Evolutionary conservation across 2,888 invertebrate species (phyloP).

Genomic region (Andrena bicolor): DNA sequence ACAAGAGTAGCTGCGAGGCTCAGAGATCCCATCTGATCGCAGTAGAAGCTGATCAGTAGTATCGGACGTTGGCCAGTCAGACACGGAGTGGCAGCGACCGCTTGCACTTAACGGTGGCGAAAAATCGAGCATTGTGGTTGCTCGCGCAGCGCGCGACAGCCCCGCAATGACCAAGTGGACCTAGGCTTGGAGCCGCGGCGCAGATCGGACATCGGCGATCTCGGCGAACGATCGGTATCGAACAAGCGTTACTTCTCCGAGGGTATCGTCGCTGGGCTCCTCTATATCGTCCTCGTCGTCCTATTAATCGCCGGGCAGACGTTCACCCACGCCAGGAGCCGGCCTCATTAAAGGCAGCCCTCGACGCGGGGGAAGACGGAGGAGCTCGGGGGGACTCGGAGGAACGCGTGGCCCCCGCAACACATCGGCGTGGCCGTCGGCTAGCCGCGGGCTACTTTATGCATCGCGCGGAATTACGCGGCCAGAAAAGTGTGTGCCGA

Average conservation of each 20-base stretch:
- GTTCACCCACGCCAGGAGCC: conserved; percentile 76
- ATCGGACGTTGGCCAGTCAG: conserved; percentile 1
- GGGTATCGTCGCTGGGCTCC: conserved; percentile 57
- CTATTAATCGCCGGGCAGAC: conserved; percentile 74
- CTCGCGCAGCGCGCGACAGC: conserved; percentile 3
- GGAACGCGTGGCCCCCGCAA: conserved; percentile 61
- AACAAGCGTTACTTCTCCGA: conserved; percentile 61
- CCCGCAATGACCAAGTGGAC: neutral
- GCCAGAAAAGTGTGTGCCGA: conserved; percentile 40
- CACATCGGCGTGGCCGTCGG: conserved; percentile 10
- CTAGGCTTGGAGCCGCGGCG: conserved; percentile 16
- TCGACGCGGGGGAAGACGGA: conserved; percentile 21
- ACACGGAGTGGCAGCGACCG: neutral
- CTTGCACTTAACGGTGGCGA: neutral
- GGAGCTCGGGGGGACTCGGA: conserved; percentile 28
- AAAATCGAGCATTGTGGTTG: conserved; percentile 16
- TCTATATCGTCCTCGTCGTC: conserved; percentile 61
- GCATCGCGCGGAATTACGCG: conserved; percentile 52
- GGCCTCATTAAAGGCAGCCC: conserved; percentile 75
- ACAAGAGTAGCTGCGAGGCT: neutral
- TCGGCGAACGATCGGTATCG: conserved; percentile 67
- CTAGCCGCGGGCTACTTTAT: conserved; percentile 47
- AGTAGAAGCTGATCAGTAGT: neutral
- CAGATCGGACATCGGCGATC: conserved; percentile 55
- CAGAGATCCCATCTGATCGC: neutral